A percentile compares a stretch with the other conserved stretches of the same genome.
Evolutionary conservation across 2,888 invertebrate species (phyloP).

Genomic region (Drosophila neonasuta): DNA sequence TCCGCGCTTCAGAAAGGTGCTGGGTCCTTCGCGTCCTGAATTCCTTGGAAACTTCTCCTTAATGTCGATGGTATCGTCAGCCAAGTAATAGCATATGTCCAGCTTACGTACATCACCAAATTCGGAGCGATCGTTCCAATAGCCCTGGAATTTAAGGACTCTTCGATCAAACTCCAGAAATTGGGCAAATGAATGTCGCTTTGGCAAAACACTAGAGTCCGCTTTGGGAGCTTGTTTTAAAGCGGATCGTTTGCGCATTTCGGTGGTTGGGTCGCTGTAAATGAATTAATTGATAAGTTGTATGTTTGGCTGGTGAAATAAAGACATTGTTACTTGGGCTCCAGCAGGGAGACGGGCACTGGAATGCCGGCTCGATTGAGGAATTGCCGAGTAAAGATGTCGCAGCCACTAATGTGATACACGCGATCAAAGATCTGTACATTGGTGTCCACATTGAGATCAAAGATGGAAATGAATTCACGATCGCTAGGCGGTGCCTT

Average conservation of each 20-base stretch:
- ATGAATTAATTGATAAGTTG: neutral
- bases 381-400: slow-evolving; percentile 92
- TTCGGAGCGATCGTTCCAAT: slow-evolving; percentile 93
- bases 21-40: slow-evolving; percentile 87
- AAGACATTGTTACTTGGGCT: slow-evolving; percentile 82
- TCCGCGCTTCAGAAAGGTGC: slow-evolving; percentile 88
- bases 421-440: slow-evolving; percentile 91
- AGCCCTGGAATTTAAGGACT: slow-evolving; percentile 89
- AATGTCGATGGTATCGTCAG: slow-evolving; percentile 95
- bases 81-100: slow-evolving; percentile 91
- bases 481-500: slow-evolving; percentile 88
- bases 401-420: slow-evolving; percentile 92
- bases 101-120: slow-evolving; percentile 90
- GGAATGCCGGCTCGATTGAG: slow-evolving; percentile 92
- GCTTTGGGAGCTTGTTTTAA: slow-evolving; percentile 54
- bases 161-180: slow-evolving; percentile 92
- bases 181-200: slow-evolving; percentile 87
- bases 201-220: slow-evolving; percentile 78
- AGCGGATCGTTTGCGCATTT: slow-evolving; percentile 80
- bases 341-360: slow-evolving; percentile 87
- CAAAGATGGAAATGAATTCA: slow-evolving; percentile 91
- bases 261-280: slow-evolving; percentile 83
- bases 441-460: slow-evolving; percentile 92
- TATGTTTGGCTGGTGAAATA: neutral
- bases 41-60: slow-evolving; percentile 88